A percentile compares a stretch with the other conserved stretches of the same genome.
Conservation (phyloP, 1,140 invertebrate genomes). For the Pseudomyrmex flavicornis region DNA sequence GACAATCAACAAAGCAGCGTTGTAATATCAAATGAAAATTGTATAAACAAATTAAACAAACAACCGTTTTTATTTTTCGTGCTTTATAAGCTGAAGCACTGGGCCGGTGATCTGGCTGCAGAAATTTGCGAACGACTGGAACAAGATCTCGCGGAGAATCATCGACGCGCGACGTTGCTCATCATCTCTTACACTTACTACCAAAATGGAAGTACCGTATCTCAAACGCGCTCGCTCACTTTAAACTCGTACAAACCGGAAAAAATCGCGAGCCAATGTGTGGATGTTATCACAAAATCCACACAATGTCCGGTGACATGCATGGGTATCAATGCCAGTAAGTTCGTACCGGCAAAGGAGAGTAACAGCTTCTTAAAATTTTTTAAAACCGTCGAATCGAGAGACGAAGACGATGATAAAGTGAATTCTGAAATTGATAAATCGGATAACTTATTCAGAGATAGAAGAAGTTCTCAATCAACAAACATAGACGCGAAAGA, state of each 20-base stretch:
- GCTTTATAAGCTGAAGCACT: constrained; percentile 85
- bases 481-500: background rate
- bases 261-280: constrained; percentile 86
- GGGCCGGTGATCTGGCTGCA: constrained; percentile 91
- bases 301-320: constrained; percentile 88
- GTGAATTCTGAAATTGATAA: background rate
- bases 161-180: constrained; percentile 89
- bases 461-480: background rate
- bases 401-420: constrained; percentile 9
- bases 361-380: constrained; percentile 87
- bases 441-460: background rate
- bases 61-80: constrained; percentile 24
- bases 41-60: background rate
- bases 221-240: constrained; percentile 87
- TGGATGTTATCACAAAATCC: constrained; percentile 87
- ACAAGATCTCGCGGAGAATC: constrained; percentile 91
- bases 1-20: constrained; percentile 39
- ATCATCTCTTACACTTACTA: constrained; percentile 87
- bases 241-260: constrained; percentile 87
- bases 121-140: constrained; percentile 95
- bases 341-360: constrained; percentile 90
- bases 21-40: constrained; percentile 13
- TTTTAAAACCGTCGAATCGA: constrained; percentile 83
- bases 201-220: constrained; percentile 86
- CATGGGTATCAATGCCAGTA: constrained; percentile 91